Percentiles rank a stretch among this genome's conserved stretches.
Evolutionary conservation across 2,797 vertebrate species (phyloP).

Genomic region (Cyprinella venusta): DNA sequence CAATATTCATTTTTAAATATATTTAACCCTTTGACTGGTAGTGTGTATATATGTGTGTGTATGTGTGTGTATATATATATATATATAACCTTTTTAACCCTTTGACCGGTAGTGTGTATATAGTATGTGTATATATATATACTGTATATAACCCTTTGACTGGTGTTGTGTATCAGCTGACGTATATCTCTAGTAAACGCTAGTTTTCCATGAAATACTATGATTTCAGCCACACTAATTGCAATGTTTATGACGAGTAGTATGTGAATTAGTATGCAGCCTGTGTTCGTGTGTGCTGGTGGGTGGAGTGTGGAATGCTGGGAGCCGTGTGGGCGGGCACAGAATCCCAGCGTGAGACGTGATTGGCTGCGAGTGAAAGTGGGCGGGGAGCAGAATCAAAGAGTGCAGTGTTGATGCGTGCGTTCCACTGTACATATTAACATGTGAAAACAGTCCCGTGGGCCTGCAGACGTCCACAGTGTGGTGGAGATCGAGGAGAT

Average conservation of each 20-base stretch:
- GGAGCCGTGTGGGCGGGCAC: slow-evolving; percentile 48
- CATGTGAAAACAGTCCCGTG: slow-evolving; percentile 13
- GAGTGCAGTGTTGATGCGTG: slow-evolving; percentile 51
- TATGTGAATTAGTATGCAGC: slow-evolving; percentile 8
- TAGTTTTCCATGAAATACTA: neutral
- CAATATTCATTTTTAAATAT: no score
- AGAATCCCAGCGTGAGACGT: slow-evolving; percentile 48
- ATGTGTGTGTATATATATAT: no score
- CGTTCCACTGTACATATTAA: slow-evolving; percentile 7
- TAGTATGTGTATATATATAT: no score
- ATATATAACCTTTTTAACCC: no score
- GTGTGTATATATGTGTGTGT: no score
- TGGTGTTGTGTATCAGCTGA: no score
- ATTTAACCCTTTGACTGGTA: no score
- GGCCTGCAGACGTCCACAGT: neutral
- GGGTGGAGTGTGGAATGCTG: slow-evolving; percentile 53
- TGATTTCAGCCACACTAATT: neutral
- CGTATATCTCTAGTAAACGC: no score
- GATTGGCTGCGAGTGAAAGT: slow-evolving; percentile 62
- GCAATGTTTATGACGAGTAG: neutral
- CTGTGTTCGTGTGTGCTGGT: slow-evolving; percentile 29
- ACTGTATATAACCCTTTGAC: no score
- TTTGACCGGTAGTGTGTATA: no score
- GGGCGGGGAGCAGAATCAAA: slow-evolving; percentile 64
- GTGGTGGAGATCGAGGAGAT: neutral